phyloP scores from a whole-genome alignment of 2,113 vertebrate species.

The Seriola dumerili region DNA sequence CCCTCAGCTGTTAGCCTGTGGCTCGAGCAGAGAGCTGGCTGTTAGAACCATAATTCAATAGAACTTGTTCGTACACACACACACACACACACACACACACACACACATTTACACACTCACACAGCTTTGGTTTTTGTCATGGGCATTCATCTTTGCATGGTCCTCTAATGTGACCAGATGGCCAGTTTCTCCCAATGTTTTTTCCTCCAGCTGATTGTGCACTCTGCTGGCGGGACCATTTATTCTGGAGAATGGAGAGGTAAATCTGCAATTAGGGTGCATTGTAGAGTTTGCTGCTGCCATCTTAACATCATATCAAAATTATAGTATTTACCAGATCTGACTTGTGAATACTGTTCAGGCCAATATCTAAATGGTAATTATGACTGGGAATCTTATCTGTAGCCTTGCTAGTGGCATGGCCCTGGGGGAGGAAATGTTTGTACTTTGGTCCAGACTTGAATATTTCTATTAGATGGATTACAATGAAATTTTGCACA shows the following conservation, averaged over 20 bases:
- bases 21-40: conserved; percentile 1
- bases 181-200: conserved; percentile 11
- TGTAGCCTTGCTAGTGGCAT: too few species aligned
- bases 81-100: background rate
- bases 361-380: background rate
- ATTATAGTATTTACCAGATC: background rate
- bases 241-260: background rate
- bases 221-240: background rate
- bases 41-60: conserved; percentile 41
- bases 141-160: conserved; percentile 31
- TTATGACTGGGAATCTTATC: background rate
- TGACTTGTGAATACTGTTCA: background rate
- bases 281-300: background rate
- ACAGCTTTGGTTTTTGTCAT: conserved; percentile 21
- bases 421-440: too few species aligned
- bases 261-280: conserved; percentile 2
- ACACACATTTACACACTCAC: background rate
- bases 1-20: conserved; percentile 51
- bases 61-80: background rate
- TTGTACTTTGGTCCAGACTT: background rate
- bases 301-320: background rate
- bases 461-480: background rate
- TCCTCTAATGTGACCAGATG: conserved; percentile 40
- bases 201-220: conserved; percentile 9
- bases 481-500: background rate